Conservation (phyloP, 2,113 vertebrate species). For the Pterocles burchelli region DNA sequence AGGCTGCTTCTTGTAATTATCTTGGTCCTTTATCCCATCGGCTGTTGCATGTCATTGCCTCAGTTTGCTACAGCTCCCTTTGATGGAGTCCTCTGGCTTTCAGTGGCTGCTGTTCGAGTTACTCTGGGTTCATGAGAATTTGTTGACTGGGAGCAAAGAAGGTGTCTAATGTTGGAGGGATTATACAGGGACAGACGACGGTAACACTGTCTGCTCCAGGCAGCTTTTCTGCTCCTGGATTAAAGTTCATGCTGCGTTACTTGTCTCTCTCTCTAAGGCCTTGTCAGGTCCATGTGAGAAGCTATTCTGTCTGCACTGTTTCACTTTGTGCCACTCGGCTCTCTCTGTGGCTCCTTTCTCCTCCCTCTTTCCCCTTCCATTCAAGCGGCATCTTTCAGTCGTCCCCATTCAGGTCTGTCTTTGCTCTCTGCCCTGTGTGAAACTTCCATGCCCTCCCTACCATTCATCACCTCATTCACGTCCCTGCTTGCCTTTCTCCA, state of each 20-base stretch:
- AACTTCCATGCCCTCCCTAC: slow-evolving; percentile 25
- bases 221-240: slow-evolving; percentile 63
- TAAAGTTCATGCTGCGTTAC: slow-evolving; percentile 51
- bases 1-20: not conserved
- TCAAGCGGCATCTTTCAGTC: slow-evolving; percentile 35
- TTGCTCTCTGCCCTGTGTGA: slow-evolving; percentile 59
- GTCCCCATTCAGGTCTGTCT: slow-evolving; percentile 45
- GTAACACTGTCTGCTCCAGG: not conserved
- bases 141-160: slow-evolving; percentile 11
- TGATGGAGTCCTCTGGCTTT: not conserved
- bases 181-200: not conserved
- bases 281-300: slow-evolving; percentile 59
- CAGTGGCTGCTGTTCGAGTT: not conserved
- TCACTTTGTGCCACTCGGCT: slow-evolving; percentile 30
- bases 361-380: slow-evolving; percentile 21
- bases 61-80: not conserved
- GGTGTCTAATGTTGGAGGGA: not conserved
- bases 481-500: not conserved
- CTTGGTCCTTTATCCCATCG: not conserved
- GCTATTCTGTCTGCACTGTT: slow-evolving; percentile 17
- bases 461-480: slow-evolving; percentile 52
- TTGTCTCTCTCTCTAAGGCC: slow-evolving; percentile 49
- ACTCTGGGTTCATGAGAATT: slow-evolving; percentile 59
- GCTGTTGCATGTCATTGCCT: not conserved
- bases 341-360: slow-evolving; percentile 7